Evolutionary conservation across 2,888 invertebrate species (phyloP).

Genomic region (Phengaris alcon): DNA sequence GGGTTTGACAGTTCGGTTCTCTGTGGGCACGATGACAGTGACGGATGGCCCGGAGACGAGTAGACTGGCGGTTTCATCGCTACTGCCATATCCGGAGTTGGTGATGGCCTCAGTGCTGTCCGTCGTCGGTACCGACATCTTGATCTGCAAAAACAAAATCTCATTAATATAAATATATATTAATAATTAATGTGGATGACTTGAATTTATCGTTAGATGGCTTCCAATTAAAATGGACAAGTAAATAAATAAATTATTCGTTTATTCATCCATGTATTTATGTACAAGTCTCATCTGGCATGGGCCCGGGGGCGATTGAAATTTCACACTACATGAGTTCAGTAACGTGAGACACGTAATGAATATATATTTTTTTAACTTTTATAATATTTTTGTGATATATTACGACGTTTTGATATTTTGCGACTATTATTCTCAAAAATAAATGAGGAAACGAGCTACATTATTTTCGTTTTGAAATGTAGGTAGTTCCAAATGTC

Average conservation of each 20-base stretch:
- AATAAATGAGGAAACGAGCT: not conserved
- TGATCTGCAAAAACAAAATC: slow-evolving; percentile 31
- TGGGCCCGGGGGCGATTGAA: not conserved
- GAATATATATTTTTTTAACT: not conserved
- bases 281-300: not conserved
- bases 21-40: slow-evolving; percentile 71
- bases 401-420: not conserved
- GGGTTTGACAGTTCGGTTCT: slow-evolving; percentile 83
- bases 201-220: not conserved
- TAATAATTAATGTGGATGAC: not conserved
- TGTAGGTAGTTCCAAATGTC: not conserved
- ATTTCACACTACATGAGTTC: not conserved
- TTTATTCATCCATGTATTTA: not conserved
- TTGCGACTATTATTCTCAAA: not conserved
- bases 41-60: slow-evolving; percentile 83
- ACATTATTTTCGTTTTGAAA: not conserved
- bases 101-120: slow-evolving; percentile 78
- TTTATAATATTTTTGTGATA: not conserved
- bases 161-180: not conserved
- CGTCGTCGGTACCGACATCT: slow-evolving; percentile 73
- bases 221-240: slow-evolving; percentile 4
- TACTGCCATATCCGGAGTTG: slow-evolving; percentile 85
- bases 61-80: slow-evolving; percentile 90
- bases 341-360: slow-evolving; percentile 3
- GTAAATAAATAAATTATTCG: not conserved